Conservation (phyloP, 2,888 invertebrate genomes). For the Punctoribates punctum region DNA sequence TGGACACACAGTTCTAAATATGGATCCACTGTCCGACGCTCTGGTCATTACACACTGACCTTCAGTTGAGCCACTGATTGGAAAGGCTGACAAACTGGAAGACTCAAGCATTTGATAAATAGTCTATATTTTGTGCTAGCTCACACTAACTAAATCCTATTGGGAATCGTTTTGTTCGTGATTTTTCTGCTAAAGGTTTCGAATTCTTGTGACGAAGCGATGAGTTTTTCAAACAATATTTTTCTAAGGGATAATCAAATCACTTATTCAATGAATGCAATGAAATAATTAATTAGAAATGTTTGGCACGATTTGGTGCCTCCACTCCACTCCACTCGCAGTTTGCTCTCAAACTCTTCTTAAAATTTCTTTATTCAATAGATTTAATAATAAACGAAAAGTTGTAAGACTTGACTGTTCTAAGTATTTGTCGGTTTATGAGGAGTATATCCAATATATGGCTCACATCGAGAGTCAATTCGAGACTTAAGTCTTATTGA, state of each 20-base stretch:
- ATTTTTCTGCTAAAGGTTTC: no score
- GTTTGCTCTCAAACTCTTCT: neutral
- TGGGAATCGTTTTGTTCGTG: no score
- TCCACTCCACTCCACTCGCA: neutral
- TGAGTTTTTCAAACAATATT: neutral
- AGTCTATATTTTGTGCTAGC: no score
- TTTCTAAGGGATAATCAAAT: neutral
- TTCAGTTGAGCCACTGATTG: conserved; percentile 3
- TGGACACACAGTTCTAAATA: conserved; percentile 1
- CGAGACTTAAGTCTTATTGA: conserved; percentile 1
- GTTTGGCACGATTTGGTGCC: neutral
- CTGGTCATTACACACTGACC: conserved; percentile 23
- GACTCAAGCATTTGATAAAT: no score
- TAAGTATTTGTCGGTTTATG: neutral
- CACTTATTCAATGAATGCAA: neutral
- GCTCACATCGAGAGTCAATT: conserved; percentile 17
- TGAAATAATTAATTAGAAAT: conserved; percentile 24
- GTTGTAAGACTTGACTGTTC: conserved; percentile 18
- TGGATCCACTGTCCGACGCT: neutral
- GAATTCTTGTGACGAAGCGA: neutral
- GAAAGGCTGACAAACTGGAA: neutral
- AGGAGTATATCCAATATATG: neutral
- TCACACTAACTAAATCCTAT: no score
- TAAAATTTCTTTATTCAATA: neutral
- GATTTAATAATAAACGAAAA: conserved; percentile 12